These are phyloP conservation scores for Conopomorpha cramerella DNA, from an alignment of 1,140 invertebrate genomes.

Conservation along the genomic window DNA sequence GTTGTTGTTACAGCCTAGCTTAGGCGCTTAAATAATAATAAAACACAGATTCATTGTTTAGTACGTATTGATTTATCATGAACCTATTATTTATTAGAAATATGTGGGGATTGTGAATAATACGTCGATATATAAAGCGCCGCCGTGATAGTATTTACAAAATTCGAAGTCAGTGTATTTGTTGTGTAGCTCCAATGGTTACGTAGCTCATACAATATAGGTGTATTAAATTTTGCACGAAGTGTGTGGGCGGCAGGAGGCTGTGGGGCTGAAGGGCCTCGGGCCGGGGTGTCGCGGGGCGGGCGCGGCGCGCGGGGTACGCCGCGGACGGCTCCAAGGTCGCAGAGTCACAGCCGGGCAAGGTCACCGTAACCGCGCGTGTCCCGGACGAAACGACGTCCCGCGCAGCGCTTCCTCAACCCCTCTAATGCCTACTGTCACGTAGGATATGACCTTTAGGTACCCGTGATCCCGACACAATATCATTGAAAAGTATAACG, in stretches of 20 bases:
- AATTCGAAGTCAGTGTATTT: too few relatives aligned
- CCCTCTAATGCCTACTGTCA: conserved; percentile 37
- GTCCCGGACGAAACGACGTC: too few relatives aligned
- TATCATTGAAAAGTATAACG: background rate
- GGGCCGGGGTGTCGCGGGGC: too few relatives aligned
- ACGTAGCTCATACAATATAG: background rate
- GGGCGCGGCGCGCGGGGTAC: conserved; percentile 15
- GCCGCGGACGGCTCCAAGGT: conserved; percentile 39
- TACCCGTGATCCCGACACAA: conserved; percentile 9
- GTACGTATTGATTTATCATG: too few relatives aligned
- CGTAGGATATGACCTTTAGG: conserved; percentile 58
- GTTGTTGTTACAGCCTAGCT: too few relatives aligned
- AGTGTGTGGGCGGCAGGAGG: conserved; percentile 12
- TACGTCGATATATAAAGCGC: background rate
- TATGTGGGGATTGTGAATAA: background rate
- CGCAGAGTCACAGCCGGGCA: conserved; percentile 56
- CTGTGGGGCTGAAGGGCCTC: too few relatives aligned
- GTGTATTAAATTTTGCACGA: conserved; percentile 5
- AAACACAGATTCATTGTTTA: too few relatives aligned
- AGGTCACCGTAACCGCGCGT: conserved; percentile 52
- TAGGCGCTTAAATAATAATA: too few relatives aligned
- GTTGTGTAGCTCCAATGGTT: too few relatives aligned
- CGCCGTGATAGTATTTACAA: too few relatives aligned
- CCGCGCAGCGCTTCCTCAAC: conserved; percentile 29
- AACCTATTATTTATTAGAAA: too few relatives aligned